Conservation (phyloP, 2,888 invertebrate genomes). For the Parapristionchus giblindavisi region DNA sequence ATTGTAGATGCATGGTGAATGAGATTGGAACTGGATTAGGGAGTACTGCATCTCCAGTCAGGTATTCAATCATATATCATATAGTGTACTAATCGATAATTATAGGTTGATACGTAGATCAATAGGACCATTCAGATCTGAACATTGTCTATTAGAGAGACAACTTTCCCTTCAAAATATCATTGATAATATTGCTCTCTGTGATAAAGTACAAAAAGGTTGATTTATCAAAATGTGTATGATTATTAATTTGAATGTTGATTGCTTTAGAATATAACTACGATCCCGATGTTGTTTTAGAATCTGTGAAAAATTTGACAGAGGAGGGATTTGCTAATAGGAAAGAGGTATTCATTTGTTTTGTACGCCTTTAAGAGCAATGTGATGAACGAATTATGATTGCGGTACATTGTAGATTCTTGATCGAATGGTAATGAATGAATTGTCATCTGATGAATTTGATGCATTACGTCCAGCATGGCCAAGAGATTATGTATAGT, state of each 20-base stretch:
- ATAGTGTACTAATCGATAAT: conserved; percentile 78
- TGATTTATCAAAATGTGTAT: neutral
- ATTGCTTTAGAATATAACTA: conserved; percentile 13
- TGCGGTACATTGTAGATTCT: neutral
- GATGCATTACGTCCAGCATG: conserved; percentile 59
- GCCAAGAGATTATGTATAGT: conserved; percentile 49
- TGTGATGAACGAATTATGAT: neutral
- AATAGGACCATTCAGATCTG: conserved; percentile 81
- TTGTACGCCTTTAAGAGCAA: neutral
- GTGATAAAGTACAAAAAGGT: conserved; percentile 44
- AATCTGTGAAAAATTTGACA: conserved; percentile 1
- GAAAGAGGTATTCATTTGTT: conserved; percentile 2
- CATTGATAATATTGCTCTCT: conserved; percentile 58
- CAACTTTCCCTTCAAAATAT: conserved; percentile 83
- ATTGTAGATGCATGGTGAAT: conserved; percentile 80
- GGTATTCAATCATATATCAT: conserved; percentile 70
- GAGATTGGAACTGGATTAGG: conserved; percentile 84
- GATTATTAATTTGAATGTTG: neutral
- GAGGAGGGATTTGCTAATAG: conserved; percentile 20
- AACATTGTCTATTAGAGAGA: conserved; percentile 82
- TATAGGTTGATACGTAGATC: conserved; percentile 41
- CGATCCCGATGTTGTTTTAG: conserved; percentile 29
- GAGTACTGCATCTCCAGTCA: conserved; percentile 83
- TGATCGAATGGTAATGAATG: conserved; percentile 27
- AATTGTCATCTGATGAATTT: conserved; percentile 42